A percentile compares a stretch with the other conserved stretches of the same genome.
Evolutionary conservation across 2,888 invertebrate genomes (phyloP).

Genomic region (Pomacea canaliculata): DNA sequence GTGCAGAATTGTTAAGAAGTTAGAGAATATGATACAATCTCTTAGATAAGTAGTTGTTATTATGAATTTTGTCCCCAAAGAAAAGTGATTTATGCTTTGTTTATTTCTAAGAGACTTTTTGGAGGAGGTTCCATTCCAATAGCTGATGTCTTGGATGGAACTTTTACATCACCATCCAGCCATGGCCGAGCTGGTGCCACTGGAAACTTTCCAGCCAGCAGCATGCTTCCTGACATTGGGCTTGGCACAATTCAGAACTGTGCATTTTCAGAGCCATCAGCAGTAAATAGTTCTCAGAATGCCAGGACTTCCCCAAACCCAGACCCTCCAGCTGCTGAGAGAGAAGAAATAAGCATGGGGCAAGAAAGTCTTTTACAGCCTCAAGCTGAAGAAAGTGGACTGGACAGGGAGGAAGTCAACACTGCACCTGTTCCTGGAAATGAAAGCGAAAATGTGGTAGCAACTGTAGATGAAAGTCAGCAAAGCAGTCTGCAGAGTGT

Average conservation of each 20-base stretch:
- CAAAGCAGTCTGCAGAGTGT: constrained; percentile 16
- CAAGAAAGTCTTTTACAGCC: background rate
- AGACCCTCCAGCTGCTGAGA: background rate
- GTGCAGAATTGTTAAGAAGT: too few relatives aligned
- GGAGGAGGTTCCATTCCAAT: constrained; percentile 20
- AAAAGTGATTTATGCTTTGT: background rate
- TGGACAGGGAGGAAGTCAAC: background rate
- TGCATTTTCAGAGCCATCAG: constrained; percentile 24
- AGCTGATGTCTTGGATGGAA: constrained; percentile 39
- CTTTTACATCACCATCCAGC: constrained; percentile 20
- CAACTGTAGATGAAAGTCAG: constrained; percentile 4
- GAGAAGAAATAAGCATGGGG: background rate
- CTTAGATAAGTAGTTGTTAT: too few relatives aligned
- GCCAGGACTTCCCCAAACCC: background rate
- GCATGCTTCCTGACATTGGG: constrained; percentile 34
- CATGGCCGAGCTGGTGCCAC: constrained; percentile 18
- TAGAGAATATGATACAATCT: too few relatives aligned
- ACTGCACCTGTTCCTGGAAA: background rate
- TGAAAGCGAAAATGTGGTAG: background rate
- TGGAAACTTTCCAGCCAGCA: constrained; percentile 26
- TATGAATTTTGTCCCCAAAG: background rate
- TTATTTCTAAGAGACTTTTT: constrained; percentile 13
- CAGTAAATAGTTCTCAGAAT: constrained; percentile 13
- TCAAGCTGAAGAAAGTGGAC: background rate
- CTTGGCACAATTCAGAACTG: constrained; percentile 36